A percentile compares a stretch with the other conserved stretches of the same genome.
Conservation (phyloP, 2,888 invertebrate genomes). For the Drosophila falleni region DNA sequence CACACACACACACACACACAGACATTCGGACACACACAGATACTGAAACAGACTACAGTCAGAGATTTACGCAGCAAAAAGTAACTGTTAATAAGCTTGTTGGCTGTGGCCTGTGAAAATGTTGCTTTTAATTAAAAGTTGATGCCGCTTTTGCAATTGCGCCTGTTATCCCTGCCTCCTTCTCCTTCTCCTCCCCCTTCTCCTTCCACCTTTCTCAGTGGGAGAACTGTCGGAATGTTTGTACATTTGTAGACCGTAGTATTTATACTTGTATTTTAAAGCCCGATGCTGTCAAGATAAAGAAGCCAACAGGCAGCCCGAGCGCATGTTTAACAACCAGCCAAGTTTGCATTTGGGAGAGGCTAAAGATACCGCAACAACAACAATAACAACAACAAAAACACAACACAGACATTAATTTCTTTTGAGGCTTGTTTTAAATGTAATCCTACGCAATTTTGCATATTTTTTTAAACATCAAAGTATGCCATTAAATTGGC, state of each 20-base stretch:
- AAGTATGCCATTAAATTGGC: background rate
- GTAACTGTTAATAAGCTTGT: constrained; percentile 79
- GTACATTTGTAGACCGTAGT: constrained; percentile 64
- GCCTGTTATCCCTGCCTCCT: background rate
- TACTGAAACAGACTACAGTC: constrained; percentile 24
- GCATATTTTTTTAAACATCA: background rate
- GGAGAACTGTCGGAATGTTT: constrained; percentile 52
- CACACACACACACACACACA: constrained; percentile 24
- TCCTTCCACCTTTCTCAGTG: background rate
- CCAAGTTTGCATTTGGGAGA: constrained; percentile 45
- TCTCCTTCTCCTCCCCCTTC: background rate
- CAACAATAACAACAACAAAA: constrained; percentile 4
- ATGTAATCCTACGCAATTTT: constrained; percentile 41
- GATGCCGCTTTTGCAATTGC: constrained; percentile 69
- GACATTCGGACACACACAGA: constrained; percentile 3
- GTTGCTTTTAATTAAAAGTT: constrained; percentile 79
- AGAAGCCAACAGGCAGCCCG: constrained; percentile 60
- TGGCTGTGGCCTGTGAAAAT: constrained; percentile 72
- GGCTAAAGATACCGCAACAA: constrained; percentile 18
- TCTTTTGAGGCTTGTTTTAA: constrained; percentile 25
- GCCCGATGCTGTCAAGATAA: constrained; percentile 77
- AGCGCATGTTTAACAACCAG: constrained; percentile 68
- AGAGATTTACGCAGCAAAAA: constrained; percentile 52
- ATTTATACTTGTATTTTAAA: constrained; percentile 71
- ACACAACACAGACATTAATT: constrained; percentile 1